Conservation (phyloP, 2,888 invertebrate species). For the Allolobophora icterica region DNA sequence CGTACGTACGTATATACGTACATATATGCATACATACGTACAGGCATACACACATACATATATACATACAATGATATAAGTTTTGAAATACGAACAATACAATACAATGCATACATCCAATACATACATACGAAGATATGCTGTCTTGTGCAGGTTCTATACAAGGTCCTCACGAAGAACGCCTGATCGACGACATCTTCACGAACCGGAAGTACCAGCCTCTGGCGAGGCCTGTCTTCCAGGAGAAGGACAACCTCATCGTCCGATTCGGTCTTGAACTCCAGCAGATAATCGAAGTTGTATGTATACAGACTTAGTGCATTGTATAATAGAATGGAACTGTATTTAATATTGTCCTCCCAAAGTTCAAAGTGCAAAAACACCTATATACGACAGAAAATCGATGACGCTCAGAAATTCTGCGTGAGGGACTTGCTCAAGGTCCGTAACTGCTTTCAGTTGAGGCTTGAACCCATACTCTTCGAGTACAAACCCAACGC, state of each 20-base stretch:
- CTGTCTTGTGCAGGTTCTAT: constrained; percentile 36
- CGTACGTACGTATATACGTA: not conserved
- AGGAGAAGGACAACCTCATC: constrained; percentile 62
- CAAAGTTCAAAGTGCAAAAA: no score
- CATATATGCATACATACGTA: not conserved
- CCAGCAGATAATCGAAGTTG: constrained; percentile 68
- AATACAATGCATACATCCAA: no score
- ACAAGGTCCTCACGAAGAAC: constrained; percentile 46
- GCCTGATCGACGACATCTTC: constrained; percentile 48
- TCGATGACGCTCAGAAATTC: no score
- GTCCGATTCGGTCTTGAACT: constrained; percentile 65
- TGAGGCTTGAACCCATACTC: no score
- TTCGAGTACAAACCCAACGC: no score
- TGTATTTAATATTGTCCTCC: no score
- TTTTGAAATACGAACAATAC: no score
- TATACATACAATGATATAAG: not conserved
- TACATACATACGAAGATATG: no score
- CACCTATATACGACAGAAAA: no score
- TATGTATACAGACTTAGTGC: constrained; percentile 46
- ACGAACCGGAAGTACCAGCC: constrained; percentile 56
- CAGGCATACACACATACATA: not conserved
- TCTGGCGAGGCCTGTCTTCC: constrained; percentile 65
- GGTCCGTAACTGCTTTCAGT: no score
- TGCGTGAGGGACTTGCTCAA: no score
- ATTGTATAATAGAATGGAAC: no score